Base-by-base conservation (phyloP, 2,888 invertebrate species). In the Drosophila tanythrix region DNA sequence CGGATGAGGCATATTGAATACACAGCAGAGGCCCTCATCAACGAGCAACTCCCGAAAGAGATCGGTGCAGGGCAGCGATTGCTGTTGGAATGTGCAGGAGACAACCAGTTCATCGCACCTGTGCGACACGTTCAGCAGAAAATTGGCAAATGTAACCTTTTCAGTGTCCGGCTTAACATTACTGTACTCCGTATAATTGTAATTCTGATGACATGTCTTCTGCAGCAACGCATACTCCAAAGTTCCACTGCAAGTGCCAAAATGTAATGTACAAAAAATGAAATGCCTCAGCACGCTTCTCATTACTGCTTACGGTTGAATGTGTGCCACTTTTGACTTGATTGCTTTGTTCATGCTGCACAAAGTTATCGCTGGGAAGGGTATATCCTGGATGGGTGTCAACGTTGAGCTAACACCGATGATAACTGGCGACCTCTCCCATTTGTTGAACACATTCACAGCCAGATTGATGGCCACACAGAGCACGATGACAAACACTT, bases 281-380 rank as follows among this genome's bases (percentile, higher is more conserved):
- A 36, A 11, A 29, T 27, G 29, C 5, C 11, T 6, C n/a, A 51
- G 18, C 18, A 29, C 18, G 29, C 7, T 3, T n/a, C 1, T 3
- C 3, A 5, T n/a, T 3, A 31, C 2, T 29, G 60, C 84, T 80
- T 67, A 91, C 92, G 53, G 52, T n/a, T 31, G 31, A 57, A 82
- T 81, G 11, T 81, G 46, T 11, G 61, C 51, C 0, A 88, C 89
- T 63, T 83, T 80, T 8, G 94, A 94, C 82, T 94, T 95, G 88
- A 95, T 95, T 0, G 96, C 96, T 89, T 96, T 96, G 92, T 97
- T 97, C 93, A 97, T 96, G 90, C 97, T 97, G 91, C 97, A 97
- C 71, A 97, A 95, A 0, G 97, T 97, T 10, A 97, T 93, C 0
- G 97, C 96, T 0, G 97, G 97, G 92, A 97, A 97, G 0, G 97